Percentiles rank a stretch among this genome's conserved stretches.
Evolutionary conservation across 1,140 invertebrate species (phyloP).

Genomic region (Cotesia glomerata): DNA sequence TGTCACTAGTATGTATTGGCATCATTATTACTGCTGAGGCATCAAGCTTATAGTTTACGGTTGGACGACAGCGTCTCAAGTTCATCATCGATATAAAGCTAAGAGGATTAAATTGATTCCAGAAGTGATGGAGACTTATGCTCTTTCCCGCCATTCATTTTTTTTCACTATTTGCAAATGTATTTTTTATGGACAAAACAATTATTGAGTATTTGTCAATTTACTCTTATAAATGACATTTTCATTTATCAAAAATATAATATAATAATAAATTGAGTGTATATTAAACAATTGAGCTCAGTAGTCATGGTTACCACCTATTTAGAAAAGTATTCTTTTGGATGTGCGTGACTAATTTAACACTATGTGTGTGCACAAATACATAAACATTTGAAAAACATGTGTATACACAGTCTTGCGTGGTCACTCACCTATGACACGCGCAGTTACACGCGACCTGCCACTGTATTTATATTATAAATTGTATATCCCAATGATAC

Average conservation of each 20-base stretch:
- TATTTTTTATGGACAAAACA: background rate
- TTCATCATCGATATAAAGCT: constrained; percentile 37
- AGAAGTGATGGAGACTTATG: constrained; percentile 29
- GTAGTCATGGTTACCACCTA: constrained; percentile 46
- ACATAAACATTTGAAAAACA: constrained; percentile 15
- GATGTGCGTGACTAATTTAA: constrained; percentile 51
- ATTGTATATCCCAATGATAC: too few relatives aligned
- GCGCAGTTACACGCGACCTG: background rate
- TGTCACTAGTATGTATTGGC: constrained; percentile 21
- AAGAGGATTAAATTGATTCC: constrained; percentile 45
- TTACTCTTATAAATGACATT: background rate
- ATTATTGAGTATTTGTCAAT: background rate
- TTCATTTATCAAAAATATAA: background rate
- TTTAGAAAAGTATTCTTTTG: constrained; percentile 3
- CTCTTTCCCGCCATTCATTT: constrained; percentile 13
- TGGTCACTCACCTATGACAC: constrained; percentile 28
- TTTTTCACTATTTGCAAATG: background rate
- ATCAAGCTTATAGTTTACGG: constrained; percentile 47
- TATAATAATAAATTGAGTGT: background rate
- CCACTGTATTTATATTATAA: too few relatives aligned
- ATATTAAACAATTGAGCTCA: constrained; percentile 14
- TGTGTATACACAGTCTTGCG: background rate
- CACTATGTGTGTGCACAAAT: constrained; percentile 41
- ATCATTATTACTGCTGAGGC: constrained; percentile 44
- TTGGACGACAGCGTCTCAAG: constrained; percentile 38